A percentile compares a stretch with the other conserved stretches of the same genome.
Evolutionary conservation across 2,113 vertebrate genomes (phyloP).

Genomic region (Echinops telfairi): DNA sequence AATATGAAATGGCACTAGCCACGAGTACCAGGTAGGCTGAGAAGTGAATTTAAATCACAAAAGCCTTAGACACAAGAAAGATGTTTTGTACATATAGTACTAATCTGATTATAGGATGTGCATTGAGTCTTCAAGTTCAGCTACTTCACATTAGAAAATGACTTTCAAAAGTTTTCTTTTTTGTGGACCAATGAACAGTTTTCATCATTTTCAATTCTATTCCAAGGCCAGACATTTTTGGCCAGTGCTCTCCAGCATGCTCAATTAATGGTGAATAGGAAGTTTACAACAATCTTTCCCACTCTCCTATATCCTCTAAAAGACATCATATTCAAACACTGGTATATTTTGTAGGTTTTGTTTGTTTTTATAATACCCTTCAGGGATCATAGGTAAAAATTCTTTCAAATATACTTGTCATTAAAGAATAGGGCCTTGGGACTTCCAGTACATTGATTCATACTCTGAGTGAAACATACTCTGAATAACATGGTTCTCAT

Average conservation of each 20-base stretch:
- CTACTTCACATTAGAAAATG: conserved; percentile 45
- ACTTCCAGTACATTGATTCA: neutral
- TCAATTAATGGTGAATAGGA: conserved; percentile 47
- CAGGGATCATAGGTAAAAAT: neutral
- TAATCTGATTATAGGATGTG: conserved; percentile 17
- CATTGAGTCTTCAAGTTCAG: conserved; percentile 12
- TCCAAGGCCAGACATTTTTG: neutral
- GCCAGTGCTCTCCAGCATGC: neutral
- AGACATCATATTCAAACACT: neutral
- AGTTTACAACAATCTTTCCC: neutral
- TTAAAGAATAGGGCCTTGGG: neutral
- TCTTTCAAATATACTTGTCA: neutral
- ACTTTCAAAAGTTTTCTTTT: conserved; percentile 53
- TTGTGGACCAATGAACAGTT: conserved; percentile 23
- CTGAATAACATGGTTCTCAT: conserved; percentile 6
- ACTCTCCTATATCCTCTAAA: neutral
- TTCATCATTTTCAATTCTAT: conserved; percentile 2
- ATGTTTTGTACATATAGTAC: neutral
- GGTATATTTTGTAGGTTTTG: neutral
- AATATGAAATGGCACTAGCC: neutral
- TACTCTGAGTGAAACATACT: neutral
- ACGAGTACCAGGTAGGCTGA: neutral
- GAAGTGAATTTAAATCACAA: conserved; percentile 38
- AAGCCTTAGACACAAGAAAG: neutral
- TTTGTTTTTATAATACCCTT: neutral